Evolutionary conservation across 1,140 invertebrate species (phyloP).

Genomic region (Homalodisca vitripennis): DNA sequence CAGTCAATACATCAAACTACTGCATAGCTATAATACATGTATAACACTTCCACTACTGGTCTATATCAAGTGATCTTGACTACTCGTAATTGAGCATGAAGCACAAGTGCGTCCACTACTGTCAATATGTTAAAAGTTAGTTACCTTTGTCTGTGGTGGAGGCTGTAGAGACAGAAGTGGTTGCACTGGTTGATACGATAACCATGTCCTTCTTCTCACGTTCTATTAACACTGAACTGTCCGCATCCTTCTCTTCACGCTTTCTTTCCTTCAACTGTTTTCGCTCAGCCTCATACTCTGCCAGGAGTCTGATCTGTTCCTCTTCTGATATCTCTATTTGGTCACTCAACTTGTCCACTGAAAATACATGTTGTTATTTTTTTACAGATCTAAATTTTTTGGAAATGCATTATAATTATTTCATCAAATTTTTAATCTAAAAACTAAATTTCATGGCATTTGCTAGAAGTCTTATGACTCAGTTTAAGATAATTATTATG

Average conservation of each 20-base stretch:
- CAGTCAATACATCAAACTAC: no score
- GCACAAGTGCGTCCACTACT: no score
- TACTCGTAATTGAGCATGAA: no score
- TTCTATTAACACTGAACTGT: conserved; percentile 21
- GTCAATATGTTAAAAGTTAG: no score
- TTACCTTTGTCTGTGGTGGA: conserved; percentile 35
- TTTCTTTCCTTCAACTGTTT: conserved; percentile 28
- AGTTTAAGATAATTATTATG: no score
- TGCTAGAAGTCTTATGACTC: no score
- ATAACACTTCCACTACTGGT: no score
- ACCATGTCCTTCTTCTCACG: conserved; percentile 34
- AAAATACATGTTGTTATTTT: conserved; percentile 12
- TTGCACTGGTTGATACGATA: conserved; percentile 28
- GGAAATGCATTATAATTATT: no score
- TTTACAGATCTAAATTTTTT: neutral
- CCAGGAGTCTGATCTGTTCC: conserved; percentile 41
- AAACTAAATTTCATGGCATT: no score
- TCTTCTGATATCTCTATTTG: conserved; percentile 42
- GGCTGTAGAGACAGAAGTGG: conserved; percentile 18
- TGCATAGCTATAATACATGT: no score
- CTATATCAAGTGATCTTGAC: no score
- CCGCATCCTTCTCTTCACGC: conserved; percentile 29
- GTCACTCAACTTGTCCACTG: conserved; percentile 29
- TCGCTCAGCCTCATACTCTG: conserved; percentile 41
- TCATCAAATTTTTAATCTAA: no score